Percentiles rank a stretch among this genome's conserved stretches.
These are phyloP conservation scores for Athetis lepigone DNA, from an alignment of 2,888 invertebrate species.

Conservation along the genomic window DNA sequence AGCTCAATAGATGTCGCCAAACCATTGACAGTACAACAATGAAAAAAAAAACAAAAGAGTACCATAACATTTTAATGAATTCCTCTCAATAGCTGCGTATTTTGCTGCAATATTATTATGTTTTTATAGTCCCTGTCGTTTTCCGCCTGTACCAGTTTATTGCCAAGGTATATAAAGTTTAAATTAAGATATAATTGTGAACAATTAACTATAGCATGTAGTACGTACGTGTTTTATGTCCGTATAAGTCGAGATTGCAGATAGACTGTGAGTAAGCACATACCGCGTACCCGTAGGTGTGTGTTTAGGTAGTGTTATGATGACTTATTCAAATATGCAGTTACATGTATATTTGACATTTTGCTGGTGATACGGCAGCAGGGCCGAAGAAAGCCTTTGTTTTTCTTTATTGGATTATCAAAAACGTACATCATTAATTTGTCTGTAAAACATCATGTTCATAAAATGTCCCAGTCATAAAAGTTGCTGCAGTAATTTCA, in stretches of 20 bases:
- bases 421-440: too few species aligned
- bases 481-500: too few species aligned
- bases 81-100: too few species aligned
- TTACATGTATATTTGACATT: neutral
- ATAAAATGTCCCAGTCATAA: too few species aligned
- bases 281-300: conserved; percentile 23
- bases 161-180: conserved; percentile 7
- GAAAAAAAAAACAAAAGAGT: too few species aligned
- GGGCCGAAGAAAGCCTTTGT: too few species aligned
- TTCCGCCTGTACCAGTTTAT: conserved; percentile 10
- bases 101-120: too few species aligned
- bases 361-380: neutral
- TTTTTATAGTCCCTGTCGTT: conserved; percentile 2
- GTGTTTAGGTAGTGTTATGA: conserved; percentile 32
- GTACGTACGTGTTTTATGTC: conserved; percentile 53
- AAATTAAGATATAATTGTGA: conserved; percentile 30
- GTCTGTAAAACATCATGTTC: too few species aligned
- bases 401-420: too few species aligned
- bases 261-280: conserved; percentile 49
- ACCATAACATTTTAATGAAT: too few species aligned
- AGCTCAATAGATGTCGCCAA: too few species aligned
- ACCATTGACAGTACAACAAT: too few species aligned
- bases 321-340: conserved; percentile 21
- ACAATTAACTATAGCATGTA: conserved; percentile 36
- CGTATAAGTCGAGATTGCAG: conserved; percentile 31